These are phyloP conservation scores for Drosophila paranaensis DNA, from an alignment of 2,888 invertebrate species.

Conservation along the genomic window DNA sequence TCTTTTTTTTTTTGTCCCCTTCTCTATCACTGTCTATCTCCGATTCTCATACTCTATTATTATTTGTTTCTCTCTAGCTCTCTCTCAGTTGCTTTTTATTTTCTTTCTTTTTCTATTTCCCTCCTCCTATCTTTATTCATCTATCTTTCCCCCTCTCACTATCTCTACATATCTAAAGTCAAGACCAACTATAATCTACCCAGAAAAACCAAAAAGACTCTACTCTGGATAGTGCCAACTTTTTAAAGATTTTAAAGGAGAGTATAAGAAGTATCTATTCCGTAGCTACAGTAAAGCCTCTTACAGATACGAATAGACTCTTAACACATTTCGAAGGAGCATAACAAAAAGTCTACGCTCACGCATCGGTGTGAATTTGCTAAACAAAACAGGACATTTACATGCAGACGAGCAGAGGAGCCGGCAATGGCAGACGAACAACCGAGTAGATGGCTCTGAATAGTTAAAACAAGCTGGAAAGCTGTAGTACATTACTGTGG, in stretches of 20 bases:
- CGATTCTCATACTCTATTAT: neutral
- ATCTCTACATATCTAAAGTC: too few relatives aligned
- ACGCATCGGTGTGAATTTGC: conserved; percentile 47
- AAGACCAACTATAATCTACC: too few relatives aligned
- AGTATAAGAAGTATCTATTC: too few relatives aligned
- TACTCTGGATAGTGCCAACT: too few relatives aligned
- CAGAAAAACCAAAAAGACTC: too few relatives aligned
- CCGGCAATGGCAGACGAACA: neutral
- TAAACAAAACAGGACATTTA: conserved; percentile 33
- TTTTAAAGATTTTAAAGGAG: too few relatives aligned
- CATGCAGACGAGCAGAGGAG: conserved; percentile 18
- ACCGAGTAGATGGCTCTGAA: neutral
- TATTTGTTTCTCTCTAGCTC: too few relatives aligned
- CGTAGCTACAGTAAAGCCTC: neutral
- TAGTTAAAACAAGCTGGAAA: conserved; percentile 12
- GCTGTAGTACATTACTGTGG: conserved; percentile 40
- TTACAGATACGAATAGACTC: neutral
- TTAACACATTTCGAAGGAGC: neutral
- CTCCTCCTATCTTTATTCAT: too few relatives aligned
- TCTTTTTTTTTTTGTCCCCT: neutral
- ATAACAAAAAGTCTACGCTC: neutral
- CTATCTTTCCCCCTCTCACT: too few relatives aligned
- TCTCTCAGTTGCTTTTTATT: too few relatives aligned
- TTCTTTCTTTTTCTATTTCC: too few relatives aligned
- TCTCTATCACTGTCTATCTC: neutral